phyloP scores from a whole-genome alignment of 1,140 invertebrate genomes.

The Drosophila nigrodunni region DNA sequence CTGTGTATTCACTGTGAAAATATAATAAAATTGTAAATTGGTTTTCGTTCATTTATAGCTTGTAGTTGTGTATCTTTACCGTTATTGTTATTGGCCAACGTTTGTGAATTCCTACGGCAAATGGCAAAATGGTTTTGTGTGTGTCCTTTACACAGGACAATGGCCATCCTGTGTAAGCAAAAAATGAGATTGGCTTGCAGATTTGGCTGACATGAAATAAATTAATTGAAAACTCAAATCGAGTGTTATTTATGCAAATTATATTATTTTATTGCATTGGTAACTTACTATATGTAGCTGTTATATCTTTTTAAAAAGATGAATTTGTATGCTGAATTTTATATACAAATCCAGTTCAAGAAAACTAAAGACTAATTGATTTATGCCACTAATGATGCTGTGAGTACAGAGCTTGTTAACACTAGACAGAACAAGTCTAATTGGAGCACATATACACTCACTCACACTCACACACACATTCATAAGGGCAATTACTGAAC shows the following conservation, averaged over 20 bases:
- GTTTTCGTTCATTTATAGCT: conserved; percentile 77
- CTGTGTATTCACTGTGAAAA: conserved; percentile 53
- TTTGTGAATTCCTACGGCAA: conserved; percentile 39
- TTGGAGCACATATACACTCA: neutral
- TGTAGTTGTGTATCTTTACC: conserved; percentile 74
- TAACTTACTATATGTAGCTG: neutral
- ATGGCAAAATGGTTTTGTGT: conserved; percentile 11
- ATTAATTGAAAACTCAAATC: conserved; percentile 74
- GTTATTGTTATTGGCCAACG: conserved; percentile 77
- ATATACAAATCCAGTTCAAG: too few species aligned
- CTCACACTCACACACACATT: neutral
- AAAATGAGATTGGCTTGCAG: conserved; percentile 44
- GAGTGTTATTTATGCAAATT: conserved; percentile 64
- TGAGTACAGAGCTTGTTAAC: neutral
- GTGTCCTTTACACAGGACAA: conserved; percentile 1
- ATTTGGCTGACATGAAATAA: conserved; percentile 66
- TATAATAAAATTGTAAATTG: conserved; percentile 83
- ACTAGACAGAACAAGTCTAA: neutral
- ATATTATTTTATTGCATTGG: conserved; percentile 49
- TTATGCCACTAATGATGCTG: neutral
- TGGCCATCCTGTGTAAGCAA: conserved; percentile 44
- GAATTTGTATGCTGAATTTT: too few species aligned
- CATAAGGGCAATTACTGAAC: conserved; percentile 36
- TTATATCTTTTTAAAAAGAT: too few species aligned
- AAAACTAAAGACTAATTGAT: too few species aligned